Base-by-base conservation (phyloP, 2,888 invertebrate species). In the Sturmia bella region DNA sequence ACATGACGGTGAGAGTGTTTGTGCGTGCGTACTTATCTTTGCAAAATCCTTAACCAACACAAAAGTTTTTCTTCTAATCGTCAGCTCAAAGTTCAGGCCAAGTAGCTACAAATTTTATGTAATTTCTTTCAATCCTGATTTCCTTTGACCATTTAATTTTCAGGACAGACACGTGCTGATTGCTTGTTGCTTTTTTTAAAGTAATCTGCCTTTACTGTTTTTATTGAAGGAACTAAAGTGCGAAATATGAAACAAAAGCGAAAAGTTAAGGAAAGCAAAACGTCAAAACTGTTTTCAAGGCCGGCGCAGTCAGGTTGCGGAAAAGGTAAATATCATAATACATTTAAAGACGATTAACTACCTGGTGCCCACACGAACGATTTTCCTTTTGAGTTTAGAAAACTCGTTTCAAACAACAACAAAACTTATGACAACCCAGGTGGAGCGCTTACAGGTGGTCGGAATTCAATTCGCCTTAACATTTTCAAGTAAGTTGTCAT, bases 1-100 rank as follows among this genome's bases (percentile, higher is more conserved):
- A 96, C 97, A 99, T 99, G 85, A 84, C 17, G 27, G 27, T 24
- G 7, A 43, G 13, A 4, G 15, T 83, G 61, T 61, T 39, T 54
- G 17, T 61, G 48, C 56, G 39, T 12, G 24, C 21, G 52, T 37
- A 17, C 45, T 41, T 43, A 13, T 41, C 27, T 63, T 50, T 48
- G 39, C 48, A 19, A 57, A 48, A 27, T 37, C 54, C 4, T 66
- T 17, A 64, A 57, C 37, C 27, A 52, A 59, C 45, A 56, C 37
- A 37, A n/a, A 11, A 37, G 48, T 19, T 27, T 6, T 3, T 6
- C 27, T 27, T 6, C 27, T 27, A 9, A 9, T 32, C 24, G 19
- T 2, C 6, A 9, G 32, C 9, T n/a, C 39, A 52, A 13, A 6
- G 19, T 9, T 21, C 4, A 12, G 13, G n/a, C 52, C 3, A 11